Percentiles rank a stretch among this genome's conserved stretches.
Conservation (phyloP, 1,140 invertebrate genomes). For the Cyclargus thomasi region DNA sequence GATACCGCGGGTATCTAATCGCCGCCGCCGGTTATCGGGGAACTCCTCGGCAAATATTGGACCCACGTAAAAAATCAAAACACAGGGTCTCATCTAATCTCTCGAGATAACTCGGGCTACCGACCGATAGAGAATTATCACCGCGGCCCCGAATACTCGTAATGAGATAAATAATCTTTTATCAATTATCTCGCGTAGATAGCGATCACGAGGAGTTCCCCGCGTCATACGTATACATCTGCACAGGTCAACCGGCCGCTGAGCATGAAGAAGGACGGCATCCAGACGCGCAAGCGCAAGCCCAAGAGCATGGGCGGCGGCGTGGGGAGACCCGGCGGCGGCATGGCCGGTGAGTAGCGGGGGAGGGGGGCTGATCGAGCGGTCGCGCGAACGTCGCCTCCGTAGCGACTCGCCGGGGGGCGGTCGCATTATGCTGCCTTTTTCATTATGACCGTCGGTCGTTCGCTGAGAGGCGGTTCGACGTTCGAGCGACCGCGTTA, state of each 20-base stretch:
- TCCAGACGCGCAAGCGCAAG: slow-evolving; percentile 94
- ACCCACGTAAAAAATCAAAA: slow-evolving; percentile 70
- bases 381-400: no score
- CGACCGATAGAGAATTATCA: slow-evolving; percentile 74
- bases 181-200: slow-evolving; percentile 73
- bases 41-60: slow-evolving; percentile 72
- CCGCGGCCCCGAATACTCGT: slow-evolving; percentile 70
- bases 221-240: slow-evolving; percentile 25
- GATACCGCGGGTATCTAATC: slow-evolving; percentile 58
- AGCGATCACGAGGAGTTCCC: slow-evolving; percentile 69
- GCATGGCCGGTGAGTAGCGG: slow-evolving; percentile 47
- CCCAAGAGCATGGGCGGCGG: slow-evolving; percentile 79
- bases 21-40: slow-evolving; percentile 58
- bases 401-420: no score
- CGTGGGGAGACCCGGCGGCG: slow-evolving; percentile 47
- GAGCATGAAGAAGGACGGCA: slow-evolving; percentile 97
- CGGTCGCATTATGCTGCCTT: no score
- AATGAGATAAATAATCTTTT: slow-evolving; percentile 76
- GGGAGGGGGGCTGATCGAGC: background rate
- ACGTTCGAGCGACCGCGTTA: slow-evolving; percentile 17
- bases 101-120: slow-evolving; percentile 71
- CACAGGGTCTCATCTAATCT: slow-evolving; percentile 74
- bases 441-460: no score
- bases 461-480: background rate
- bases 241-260: slow-evolving; percentile 88